Evolutionary conservation across 2,888 invertebrate species (phyloP).

Genomic region (Dryococelus australis): DNA sequence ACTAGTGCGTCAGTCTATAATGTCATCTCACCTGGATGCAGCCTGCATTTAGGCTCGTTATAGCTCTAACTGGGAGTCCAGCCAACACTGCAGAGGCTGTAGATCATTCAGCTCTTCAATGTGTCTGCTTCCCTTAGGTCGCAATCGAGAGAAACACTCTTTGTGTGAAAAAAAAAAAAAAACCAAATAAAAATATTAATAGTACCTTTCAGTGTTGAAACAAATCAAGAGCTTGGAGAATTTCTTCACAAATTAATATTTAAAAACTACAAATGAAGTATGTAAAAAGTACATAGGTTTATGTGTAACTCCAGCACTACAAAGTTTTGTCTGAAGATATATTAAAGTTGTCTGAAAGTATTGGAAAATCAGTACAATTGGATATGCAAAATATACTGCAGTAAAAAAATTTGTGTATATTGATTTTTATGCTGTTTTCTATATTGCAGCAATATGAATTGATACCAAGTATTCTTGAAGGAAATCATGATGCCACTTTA

Average conservation of each 20-base stretch:
- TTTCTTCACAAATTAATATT: slow-evolving; percentile 41
- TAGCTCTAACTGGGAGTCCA: slow-evolving; percentile 20
- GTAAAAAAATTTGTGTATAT: slow-evolving; percentile 41
- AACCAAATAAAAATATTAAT: slow-evolving; percentile 42
- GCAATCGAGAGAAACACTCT: slow-evolving; percentile 42
- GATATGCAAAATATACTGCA: slow-evolving; percentile 32
- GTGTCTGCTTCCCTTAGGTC: slow-evolving; percentile 46
- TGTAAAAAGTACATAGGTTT: slow-evolving; percentile 40
- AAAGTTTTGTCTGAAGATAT: slow-evolving; percentile 44
- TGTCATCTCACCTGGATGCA: neutral
- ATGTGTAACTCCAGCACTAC: slow-evolving; percentile 45
- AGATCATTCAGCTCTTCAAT: slow-evolving; percentile 44
- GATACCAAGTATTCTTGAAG: slow-evolving; percentile 55
- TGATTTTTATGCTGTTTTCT: slow-evolving; percentile 44
- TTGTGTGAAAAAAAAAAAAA: slow-evolving; percentile 35
- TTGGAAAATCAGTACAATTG: slow-evolving; percentile 39
- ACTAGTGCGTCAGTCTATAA: neutral
- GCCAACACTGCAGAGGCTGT: slow-evolving; percentile 41
- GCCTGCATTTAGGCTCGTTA: neutral
- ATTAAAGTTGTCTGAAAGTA: slow-evolving; percentile 40
- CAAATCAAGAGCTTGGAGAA: slow-evolving; percentile 42
- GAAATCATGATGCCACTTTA: slow-evolving; percentile 46
- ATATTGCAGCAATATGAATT: slow-evolving; percentile 60
- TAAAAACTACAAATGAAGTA: slow-evolving; percentile 37
- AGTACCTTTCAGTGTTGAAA: slow-evolving; percentile 45